These are phyloP conservation scores for Meloidogyne hapla DNA, from an alignment of 1,140 invertebrate species.

Conservation along the genomic window DNA sequence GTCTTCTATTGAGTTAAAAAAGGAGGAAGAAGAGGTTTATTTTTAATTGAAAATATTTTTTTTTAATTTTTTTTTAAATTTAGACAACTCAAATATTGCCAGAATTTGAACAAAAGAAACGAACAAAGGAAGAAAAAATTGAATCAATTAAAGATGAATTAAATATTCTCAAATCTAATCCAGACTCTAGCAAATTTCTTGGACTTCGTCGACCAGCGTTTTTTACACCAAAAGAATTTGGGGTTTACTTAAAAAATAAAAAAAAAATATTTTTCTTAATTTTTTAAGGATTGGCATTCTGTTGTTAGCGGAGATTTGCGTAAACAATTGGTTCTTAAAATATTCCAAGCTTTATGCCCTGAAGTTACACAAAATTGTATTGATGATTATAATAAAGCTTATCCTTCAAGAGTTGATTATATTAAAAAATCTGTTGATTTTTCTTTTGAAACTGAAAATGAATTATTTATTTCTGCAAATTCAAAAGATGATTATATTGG, in stretches of 20 bases:
- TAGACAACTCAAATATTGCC: background rate
- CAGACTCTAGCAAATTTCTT: slow-evolving; percentile 18
- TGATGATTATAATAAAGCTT: background rate
- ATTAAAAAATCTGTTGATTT: slow-evolving; percentile 16
- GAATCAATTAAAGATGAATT: slow-evolving; percentile 3
- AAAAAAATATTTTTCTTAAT: background rate
- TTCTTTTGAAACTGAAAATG: slow-evolving; percentile 23
- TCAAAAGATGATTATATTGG: slow-evolving; percentile 12
- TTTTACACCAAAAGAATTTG: slow-evolving; percentile 24
- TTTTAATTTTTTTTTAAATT: background rate
- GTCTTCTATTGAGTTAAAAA: background rate
- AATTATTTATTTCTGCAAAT: slow-evolving; percentile 6
- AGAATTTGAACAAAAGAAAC: background rate
- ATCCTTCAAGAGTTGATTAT: slow-evolving; percentile 9
- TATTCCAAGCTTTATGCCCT: slow-evolving; percentile 25
- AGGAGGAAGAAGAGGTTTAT: background rate
- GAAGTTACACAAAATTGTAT: slow-evolving; percentile 1
- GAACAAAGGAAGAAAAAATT: slow-evolving; percentile 1
- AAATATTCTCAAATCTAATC: background rate
- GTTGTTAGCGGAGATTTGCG: slow-evolving; percentile 17
- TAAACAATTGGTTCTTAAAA: slow-evolving; percentile 20
- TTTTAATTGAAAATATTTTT: background rate
- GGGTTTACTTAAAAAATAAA: too few species aligned
- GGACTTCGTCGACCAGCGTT: slow-evolving; percentile 13
- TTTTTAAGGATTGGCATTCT: slow-evolving; percentile 24